These are phyloP conservation scores for Aurelia sp. DNA, from an alignment of 30 jellyfish, hydroid and myxozoan genomes.

Conservation along the genomic window DNA sequence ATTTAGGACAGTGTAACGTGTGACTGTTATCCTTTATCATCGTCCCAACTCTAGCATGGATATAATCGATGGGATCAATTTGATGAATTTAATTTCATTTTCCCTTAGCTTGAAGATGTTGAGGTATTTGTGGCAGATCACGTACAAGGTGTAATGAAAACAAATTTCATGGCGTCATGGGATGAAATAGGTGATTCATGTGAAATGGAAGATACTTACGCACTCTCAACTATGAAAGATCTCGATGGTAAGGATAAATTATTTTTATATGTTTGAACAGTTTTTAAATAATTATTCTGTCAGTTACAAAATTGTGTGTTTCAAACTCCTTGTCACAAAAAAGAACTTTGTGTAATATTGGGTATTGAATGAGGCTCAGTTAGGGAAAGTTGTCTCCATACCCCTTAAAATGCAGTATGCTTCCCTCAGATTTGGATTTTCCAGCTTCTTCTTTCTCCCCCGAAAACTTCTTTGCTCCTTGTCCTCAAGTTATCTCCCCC, in stretches of 20 bases:
- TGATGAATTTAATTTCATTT: not conserved
- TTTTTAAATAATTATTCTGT: no score
- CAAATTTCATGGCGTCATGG: conserved; percentile 98
- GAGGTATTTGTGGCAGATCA: conserved; percentile 97
- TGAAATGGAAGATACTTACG: conserved; percentile 96
- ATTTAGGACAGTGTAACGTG: no score
- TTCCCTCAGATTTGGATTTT: not conserved
- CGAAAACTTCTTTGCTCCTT: not conserved
- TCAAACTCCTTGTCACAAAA: no score
- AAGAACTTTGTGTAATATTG: no score
- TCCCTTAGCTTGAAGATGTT: conserved; percentile 88
- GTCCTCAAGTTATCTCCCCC: not conserved
- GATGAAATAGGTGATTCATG: conserved; percentile 94
- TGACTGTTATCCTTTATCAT: no score
- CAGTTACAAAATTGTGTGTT: no score
- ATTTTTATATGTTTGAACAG: not conserved
- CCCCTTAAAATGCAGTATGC: no score
- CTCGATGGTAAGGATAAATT: conserved; percentile 74
- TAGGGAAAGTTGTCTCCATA: no score
- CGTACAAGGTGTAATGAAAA: conserved; percentile 96
- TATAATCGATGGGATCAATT: no score
- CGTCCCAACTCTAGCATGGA: no score
- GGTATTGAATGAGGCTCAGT: no score
- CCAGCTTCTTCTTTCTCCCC: not conserved
- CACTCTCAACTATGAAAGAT: conserved; percentile 82